Percentiles rank a stretch among this genome's conserved stretches.
phyloP scores from a whole-genome alignment of 1,140 invertebrate species.

The Drosophila nebulosa region DNA sequence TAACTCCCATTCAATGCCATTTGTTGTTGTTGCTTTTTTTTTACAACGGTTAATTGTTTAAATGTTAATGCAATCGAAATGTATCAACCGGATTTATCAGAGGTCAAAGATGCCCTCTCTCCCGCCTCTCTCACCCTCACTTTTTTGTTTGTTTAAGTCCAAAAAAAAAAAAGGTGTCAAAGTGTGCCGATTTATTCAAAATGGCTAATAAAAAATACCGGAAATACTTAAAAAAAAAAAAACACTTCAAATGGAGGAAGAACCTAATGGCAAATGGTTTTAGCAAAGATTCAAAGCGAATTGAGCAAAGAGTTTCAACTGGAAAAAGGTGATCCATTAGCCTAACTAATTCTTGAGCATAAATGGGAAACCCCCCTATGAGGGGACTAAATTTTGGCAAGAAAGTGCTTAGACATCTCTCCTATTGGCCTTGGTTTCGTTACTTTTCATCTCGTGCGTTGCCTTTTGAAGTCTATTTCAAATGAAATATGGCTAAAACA shows the following conservation, averaged over 20 bases:
- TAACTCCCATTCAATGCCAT: conserved; percentile 30
- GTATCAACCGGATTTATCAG: conserved; percentile 37
- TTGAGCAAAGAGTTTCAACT: too few relatives aligned
- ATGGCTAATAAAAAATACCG: neutral
- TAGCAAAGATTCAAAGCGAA: neutral
- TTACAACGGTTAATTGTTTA: conserved; percentile 51
- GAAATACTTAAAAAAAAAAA: neutral
- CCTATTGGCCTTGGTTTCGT: too few relatives aligned
- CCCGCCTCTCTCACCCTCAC: too few relatives aligned
- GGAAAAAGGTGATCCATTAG: too few relatives aligned
- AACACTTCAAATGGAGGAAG: neutral
- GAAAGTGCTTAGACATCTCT: too few relatives aligned
- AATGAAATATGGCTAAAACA: too few relatives aligned
- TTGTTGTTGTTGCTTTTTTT: conserved; percentile 15
- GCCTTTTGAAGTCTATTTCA: too few relatives aligned
- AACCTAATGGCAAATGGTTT: neutral
- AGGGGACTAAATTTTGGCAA: too few relatives aligned
- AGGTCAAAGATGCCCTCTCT: conserved; percentile 24
- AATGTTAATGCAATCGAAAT: conserved; percentile 38
- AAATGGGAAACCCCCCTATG: too few relatives aligned
- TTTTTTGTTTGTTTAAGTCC: neutral
- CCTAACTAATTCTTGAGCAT: too few relatives aligned
- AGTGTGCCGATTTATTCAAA: neutral
- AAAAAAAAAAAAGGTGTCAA: neutral
- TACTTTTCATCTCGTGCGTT: too few relatives aligned